A percentile compares a stretch with the other conserved stretches of the same genome.
These are phyloP conservation scores for Stegastes partitus DNA, from an alignment of 2,113 vertebrate species.

Conservation along the genomic window DNA sequence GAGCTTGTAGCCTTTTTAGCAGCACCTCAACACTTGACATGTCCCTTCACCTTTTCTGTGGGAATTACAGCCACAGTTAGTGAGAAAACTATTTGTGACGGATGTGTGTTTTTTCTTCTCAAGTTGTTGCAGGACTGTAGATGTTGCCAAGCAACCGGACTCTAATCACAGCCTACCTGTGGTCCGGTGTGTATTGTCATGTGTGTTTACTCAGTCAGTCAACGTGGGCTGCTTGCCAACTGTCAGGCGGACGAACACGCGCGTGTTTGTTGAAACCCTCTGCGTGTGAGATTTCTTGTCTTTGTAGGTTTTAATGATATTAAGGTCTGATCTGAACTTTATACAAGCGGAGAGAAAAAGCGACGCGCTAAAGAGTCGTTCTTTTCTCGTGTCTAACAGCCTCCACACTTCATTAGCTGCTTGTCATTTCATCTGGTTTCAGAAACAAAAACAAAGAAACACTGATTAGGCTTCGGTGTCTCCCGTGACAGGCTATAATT, in stretches of 20 bases:
- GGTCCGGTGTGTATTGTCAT: neutral
- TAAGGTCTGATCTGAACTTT: slow-evolving; percentile 5
- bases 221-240: neutral
- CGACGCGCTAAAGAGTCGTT: neutral
- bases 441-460: slow-evolving; percentile 49
- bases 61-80: slow-evolving; percentile 12
- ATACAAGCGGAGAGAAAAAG: neutral
- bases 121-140: neutral
- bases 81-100: neutral
- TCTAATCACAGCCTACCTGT: neutral
- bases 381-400: slow-evolving; percentile 4
- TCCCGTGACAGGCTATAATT: slow-evolving; percentile 35
- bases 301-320: neutral
- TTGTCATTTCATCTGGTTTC: slow-evolving; percentile 42
- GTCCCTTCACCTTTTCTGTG: neutral
- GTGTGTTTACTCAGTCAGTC: slow-evolving; percentile 6
- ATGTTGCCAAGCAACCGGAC: neutral
- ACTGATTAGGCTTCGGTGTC: slow-evolving; percentile 23
- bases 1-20: neutral
- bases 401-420: slow-evolving; percentile 44
- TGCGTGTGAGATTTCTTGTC: neutral
- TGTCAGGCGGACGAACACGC: neutral
- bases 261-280: neutral
- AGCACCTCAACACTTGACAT: neutral
- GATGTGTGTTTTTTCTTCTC: slow-evolving; percentile 12